phyloP scores from a whole-genome alignment of 2,888 invertebrate species.

The Schizaphis graminum region DNA sequence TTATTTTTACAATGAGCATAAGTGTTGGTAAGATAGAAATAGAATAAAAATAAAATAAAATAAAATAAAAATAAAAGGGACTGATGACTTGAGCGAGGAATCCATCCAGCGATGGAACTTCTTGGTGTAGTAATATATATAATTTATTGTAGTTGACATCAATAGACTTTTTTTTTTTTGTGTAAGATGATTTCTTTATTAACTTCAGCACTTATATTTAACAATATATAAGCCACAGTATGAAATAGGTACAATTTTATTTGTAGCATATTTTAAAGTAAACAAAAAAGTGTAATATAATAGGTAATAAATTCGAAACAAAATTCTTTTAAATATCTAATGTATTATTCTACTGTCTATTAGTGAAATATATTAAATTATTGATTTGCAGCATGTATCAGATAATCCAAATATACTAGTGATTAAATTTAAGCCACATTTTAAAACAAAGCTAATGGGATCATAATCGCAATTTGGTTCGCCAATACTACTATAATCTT shows the following conservation, averaged over 20 bases:
- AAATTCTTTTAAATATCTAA: not conserved
- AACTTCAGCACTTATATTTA: not conserved
- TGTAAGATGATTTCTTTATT: not conserved
- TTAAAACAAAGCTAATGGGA: not conserved
- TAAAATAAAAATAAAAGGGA: no score
- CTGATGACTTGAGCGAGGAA: no score
- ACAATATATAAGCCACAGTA: not conserved
- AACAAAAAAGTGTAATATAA: not conserved
- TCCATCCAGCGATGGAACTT: no score
- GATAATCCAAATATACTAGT: constrained; percentile 57
- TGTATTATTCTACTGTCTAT: not conserved
- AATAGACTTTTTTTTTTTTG: not conserved
- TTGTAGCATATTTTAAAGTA: not conserved
- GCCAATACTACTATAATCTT: constrained; percentile 13
- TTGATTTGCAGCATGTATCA: constrained; percentile 52
- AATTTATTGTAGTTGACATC: not conserved
- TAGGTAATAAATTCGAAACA: not conserved
- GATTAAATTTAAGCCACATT: constrained; percentile 47
- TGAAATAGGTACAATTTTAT: not conserved
- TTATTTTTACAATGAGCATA: no score
- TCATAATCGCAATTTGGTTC: constrained; percentile 51
- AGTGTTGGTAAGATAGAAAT: no score
- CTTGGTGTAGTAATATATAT: not conserved
- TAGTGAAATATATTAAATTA: constrained; percentile 9
- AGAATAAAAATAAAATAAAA: no score